Evolutionary conservation across 92 coral and sea anemone species (phyloP).

Genomic region (Pocillopora grandis): DNA sequence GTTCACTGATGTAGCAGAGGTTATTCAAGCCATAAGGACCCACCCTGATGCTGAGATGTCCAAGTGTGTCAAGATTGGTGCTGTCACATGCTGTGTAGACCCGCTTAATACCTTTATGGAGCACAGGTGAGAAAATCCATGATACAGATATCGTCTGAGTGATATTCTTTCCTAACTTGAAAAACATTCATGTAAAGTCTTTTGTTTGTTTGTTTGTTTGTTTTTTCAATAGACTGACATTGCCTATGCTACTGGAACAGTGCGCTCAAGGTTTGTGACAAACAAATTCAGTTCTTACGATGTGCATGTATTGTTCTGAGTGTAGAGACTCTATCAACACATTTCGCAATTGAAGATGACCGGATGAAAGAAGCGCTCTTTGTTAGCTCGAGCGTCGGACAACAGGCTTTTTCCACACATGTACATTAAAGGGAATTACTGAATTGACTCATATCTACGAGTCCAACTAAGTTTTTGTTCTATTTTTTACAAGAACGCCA

Average conservation of each 20-base stretch:
- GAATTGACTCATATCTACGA: too few relatives aligned
- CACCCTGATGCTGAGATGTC: conserved; percentile 72
- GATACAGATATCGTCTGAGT: background rate
- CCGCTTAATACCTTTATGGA: conserved; percentile 85
- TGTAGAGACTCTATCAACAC: background rate
- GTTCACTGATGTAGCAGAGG: conserved; percentile 77
- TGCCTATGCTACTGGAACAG: conserved; percentile 86
- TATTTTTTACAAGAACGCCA: too few relatives aligned
- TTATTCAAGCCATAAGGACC: conserved; percentile 64
- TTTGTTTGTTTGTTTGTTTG: background rate
- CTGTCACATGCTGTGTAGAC: conserved; percentile 84
- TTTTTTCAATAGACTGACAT: conserved; percentile 43
- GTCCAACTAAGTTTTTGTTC: too few relatives aligned
- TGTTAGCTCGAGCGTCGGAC: too few relatives aligned
- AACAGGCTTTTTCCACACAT: too few relatives aligned
- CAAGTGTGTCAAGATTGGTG: conserved; percentile 71
- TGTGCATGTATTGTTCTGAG: background rate
- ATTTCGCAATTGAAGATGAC: background rate
- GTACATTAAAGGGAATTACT: too few relatives aligned
- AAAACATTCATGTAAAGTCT: background rate
- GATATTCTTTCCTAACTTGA: background rate
- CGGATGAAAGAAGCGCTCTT: too few relatives aligned
- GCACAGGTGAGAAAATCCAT: conserved; percentile 47
- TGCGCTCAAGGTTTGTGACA: conserved; percentile 75
- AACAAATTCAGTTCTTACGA: background rate